These are phyloP conservation scores for Drosophila lacteicornis DNA, from an alignment of 1,140 invertebrate genomes.

Conservation along the genomic window DNA sequence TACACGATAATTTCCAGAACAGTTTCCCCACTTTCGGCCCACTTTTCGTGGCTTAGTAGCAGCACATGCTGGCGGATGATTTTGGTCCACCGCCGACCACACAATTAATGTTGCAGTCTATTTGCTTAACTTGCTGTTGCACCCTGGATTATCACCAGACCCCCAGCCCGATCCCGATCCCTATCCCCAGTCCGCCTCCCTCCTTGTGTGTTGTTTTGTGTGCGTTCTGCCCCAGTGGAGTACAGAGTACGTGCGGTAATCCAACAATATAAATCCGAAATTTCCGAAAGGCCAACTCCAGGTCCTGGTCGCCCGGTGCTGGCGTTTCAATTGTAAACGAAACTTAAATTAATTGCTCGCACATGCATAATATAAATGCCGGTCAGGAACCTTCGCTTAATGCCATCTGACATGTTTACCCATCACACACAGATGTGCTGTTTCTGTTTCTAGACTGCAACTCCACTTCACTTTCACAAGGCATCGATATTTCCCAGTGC, in stretches of 20 bases:
- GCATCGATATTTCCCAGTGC: slow-evolving; percentile 65
- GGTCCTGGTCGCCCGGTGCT: slow-evolving; percentile 14
- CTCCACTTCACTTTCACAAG: slow-evolving; percentile 58
- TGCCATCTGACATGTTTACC: slow-evolving; percentile 79
- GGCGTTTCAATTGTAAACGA: slow-evolving; percentile 77
- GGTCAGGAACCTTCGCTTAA: slow-evolving; percentile 64
- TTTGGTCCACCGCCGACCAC: slow-evolving; percentile 61
- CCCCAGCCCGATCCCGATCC: slow-evolving; percentile 7
- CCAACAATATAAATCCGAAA: slow-evolving; percentile 78
- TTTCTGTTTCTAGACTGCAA: slow-evolving; percentile 19
- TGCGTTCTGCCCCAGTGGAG: slow-evolving; percentile 65
- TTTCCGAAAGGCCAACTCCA: slow-evolving; percentile 37
- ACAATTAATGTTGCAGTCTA: slow-evolving; percentile 83
- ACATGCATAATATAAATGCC: slow-evolving; percentile 77
- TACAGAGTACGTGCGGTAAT: slow-evolving; percentile 69
- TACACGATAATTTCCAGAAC: background rate
- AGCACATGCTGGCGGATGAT: slow-evolving; percentile 15
- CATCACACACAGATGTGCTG: slow-evolving; percentile 41
- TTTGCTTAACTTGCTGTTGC: slow-evolving; percentile 80
- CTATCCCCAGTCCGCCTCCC: slow-evolving; percentile 5
- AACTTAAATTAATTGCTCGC: slow-evolving; percentile 82
- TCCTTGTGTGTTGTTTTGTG: slow-evolving; percentile 29
- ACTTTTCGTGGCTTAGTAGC: slow-evolving; percentile 15
- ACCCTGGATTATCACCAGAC: slow-evolving; percentile 35
- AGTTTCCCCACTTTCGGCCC: slow-evolving; percentile 2